phyloP scores from a whole-genome alignment of 2,888 invertebrate genomes.

The Spodoptera picta region DNA sequence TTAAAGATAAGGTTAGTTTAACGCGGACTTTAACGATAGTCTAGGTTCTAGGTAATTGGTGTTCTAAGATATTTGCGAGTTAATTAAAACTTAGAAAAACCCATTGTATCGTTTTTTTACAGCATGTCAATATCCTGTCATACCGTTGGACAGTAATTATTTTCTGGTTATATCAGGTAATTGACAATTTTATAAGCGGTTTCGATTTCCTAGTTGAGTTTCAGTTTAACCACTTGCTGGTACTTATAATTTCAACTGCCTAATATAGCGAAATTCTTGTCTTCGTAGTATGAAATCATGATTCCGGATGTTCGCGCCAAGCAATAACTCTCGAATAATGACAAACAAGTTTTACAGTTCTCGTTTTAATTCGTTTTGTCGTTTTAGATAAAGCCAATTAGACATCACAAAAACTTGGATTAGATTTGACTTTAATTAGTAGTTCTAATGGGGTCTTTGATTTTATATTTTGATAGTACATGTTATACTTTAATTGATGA shows the following conservation, averaged over 20 bases:
- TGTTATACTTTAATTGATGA: no score
- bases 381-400: conserved; percentile 28
- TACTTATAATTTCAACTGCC: no score
- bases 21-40: conserved; percentile 15
- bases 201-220: no score
- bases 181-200: not conserved
- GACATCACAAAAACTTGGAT: conserved; percentile 9
- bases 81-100: conserved; percentile 1
- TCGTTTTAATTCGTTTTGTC: conserved; percentile 13
- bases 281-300: conserved; percentile 16
- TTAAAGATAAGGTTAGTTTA: conserved; percentile 28
- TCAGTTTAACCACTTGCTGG: no score
- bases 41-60: conserved; percentile 8
- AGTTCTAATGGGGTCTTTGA: no score
- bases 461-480: no score
- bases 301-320: conserved; percentile 30
- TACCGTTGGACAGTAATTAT: conserved; percentile 4
- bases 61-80: conserved; percentile 9
- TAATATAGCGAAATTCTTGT: not conserved
- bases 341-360: conserved; percentile 25
- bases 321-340: conserved; percentile 15
- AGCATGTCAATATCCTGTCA: conserved; percentile 35
- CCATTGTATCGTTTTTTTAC: conserved; percentile 41
- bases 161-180: conserved; percentile 17
- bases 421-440: conserved; percentile 7